A percentile compares a stretch with the other conserved stretches of the same genome.
Evolutionary conservation across 2,113 vertebrate species (phyloP).

Genomic region (Leucoraja erinaceus): DNA sequence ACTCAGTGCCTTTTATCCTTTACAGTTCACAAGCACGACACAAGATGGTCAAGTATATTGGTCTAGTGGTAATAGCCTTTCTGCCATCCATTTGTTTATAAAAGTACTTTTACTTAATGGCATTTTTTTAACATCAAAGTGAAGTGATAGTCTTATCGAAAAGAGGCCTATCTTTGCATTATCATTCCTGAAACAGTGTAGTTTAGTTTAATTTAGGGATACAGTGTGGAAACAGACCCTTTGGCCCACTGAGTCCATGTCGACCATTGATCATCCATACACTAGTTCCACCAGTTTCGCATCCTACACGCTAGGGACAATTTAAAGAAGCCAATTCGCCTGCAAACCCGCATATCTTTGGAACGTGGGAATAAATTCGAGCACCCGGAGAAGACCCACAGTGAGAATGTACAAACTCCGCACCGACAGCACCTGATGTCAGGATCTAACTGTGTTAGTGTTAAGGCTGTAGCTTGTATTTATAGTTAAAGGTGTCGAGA

Average conservation of each 20-base stretch:
- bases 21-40: neutral
- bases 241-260: too few species aligned
- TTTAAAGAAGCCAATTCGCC: too few species aligned
- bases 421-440: too few species aligned
- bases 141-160: neutral
- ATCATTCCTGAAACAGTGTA: neutral
- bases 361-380: too few species aligned
- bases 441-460: neutral
- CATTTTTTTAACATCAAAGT: neutral
- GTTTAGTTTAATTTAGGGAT: too few species aligned
- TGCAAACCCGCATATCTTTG: too few species aligned
- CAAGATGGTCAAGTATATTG: neutral
- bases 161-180: neutral
- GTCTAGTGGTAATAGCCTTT: neutral
- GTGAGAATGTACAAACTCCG: too few species aligned
- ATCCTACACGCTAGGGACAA: too few species aligned
- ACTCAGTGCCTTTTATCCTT: neutral
- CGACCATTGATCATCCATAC: too few species aligned
- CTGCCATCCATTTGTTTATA: neutral
- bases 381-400: too few species aligned
- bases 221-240: too few species aligned
- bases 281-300: too few species aligned
- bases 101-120: neutral
- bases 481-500: neutral
- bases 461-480: neutral